Percentiles rank a stretch among this genome's conserved stretches.
phyloP scores from a whole-genome alignment of 1,140 invertebrate genomes.

The Lycorma delicatula region DNA sequence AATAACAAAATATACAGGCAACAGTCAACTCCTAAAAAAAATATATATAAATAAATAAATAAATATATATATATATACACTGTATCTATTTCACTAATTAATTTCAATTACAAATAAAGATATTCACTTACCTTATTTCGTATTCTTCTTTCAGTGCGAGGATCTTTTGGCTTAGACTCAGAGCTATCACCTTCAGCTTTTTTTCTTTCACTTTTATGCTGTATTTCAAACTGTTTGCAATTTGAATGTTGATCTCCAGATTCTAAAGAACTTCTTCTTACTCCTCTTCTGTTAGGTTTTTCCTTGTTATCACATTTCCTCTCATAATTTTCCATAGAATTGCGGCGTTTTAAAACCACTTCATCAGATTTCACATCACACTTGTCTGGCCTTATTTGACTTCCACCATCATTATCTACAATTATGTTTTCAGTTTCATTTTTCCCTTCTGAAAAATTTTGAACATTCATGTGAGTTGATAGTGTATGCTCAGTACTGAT shows the following conservation, averaged over 20 bases:
- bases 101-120: too few species aligned
- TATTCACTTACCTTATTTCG: constrained; percentile 49
- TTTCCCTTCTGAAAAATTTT: too few species aligned
- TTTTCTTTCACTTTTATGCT: constrained; percentile 22
- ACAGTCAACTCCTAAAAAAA: too few species aligned
- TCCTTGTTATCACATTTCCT: constrained; percentile 30
- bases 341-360: not conserved
- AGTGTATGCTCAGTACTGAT: too few species aligned
- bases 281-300: constrained; percentile 28
- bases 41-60: too few species aligned
- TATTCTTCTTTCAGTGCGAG: constrained; percentile 51
- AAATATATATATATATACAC: too few species aligned
- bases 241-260: constrained; percentile 14
- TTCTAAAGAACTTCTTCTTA: constrained; percentile 26
- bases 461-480: too few species aligned
- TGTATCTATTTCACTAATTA: too few species aligned
- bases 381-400: not conserved
- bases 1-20: too few species aligned
- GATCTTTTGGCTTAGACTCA: constrained; percentile 46
- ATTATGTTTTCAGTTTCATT: too few species aligned
- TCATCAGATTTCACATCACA: constrained; percentile 5
- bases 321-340: constrained; percentile 1
- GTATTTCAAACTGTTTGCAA: not conserved
- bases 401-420: too few species aligned
- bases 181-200: constrained; percentile 37